These are phyloP conservation scores for Allobates femoralis DNA, from an alignment of 2,797 vertebrate genomes.

Conservation along the genomic window DNA sequence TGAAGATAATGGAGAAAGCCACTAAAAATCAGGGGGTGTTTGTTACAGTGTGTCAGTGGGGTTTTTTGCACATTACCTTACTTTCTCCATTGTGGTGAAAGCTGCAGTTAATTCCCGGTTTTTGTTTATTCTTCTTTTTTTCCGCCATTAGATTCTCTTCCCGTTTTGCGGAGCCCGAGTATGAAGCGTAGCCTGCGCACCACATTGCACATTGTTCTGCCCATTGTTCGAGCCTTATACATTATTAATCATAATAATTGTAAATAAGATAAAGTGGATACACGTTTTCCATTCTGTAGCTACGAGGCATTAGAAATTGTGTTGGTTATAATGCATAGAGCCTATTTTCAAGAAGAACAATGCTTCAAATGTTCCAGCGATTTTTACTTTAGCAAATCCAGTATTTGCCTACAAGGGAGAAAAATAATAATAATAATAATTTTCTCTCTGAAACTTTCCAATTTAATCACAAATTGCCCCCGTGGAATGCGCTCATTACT, in stretches of 20 bases:
- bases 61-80: no score
- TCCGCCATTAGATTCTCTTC: not conserved
- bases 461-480: constrained; percentile 59
- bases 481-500: constrained; percentile 50
- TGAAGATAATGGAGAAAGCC: no score
- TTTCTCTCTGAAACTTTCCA: constrained; percentile 47
- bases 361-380: constrained; percentile 27
- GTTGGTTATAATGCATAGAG: not conserved
- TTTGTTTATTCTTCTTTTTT: not conserved
- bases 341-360: constrained; percentile 23
- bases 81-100: not conserved
- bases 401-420: constrained; percentile 43
- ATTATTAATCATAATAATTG: constrained; percentile 32
- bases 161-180: not conserved
- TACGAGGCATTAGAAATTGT: constrained; percentile 29
- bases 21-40: no score
- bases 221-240: constrained; percentile 5
- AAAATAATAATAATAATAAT: constrained; percentile 21
- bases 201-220: not conserved
- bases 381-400: constrained; percentile 41
- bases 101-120: not conserved
- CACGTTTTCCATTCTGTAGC: constrained; percentile 11
- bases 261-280: constrained; percentile 32
- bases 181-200: not conserved
- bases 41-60: no score